These are phyloP conservation scores for Halichondria panicea DNA, from an alignment of 37 sponge, comb jelly and placozoan genomes.

Conservation along the genomic window DNA sequence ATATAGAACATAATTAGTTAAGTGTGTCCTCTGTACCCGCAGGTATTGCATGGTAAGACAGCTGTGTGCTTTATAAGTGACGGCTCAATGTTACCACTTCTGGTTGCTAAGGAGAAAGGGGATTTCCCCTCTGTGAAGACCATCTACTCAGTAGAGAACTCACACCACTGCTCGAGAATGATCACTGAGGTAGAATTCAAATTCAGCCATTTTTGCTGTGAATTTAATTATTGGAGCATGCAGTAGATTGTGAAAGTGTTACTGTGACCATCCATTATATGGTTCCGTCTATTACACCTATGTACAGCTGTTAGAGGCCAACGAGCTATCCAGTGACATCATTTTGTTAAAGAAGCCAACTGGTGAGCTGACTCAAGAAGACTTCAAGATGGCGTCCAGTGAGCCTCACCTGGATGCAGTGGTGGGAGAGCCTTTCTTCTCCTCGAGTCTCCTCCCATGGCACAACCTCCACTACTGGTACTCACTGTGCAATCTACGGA, in stretches of 20 bases:
- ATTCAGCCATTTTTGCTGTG: too few species aligned
- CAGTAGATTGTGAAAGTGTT: neutral
- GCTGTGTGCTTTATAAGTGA: slow-evolving; percentile 56
- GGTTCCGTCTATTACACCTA: neutral
- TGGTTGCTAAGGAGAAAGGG: neutral
- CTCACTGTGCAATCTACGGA: slow-evolving; percentile 17
- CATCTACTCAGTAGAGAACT: slow-evolving; percentile 23
- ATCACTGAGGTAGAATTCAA: slow-evolving; percentile 19
- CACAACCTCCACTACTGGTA: slow-evolving; percentile 85
- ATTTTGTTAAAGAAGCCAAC: slow-evolving; percentile 10
- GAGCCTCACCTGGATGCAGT: slow-evolving; percentile 53
- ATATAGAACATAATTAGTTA: too few species aligned
- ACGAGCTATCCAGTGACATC: slow-evolving; percentile 4
- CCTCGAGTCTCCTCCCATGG: slow-evolving; percentile 72
- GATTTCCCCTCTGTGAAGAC: neutral
- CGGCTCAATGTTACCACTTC: slow-evolving; percentile 44
- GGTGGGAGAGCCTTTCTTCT: slow-evolving; percentile 81
- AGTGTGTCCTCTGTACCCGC: too few species aligned
- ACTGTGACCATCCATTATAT: neutral
- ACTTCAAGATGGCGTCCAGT: slow-evolving; percentile 9
- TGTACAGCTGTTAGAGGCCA: slow-evolving; percentile 31
- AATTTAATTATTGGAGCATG: too few species aligned
- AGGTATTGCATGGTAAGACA: slow-evolving; percentile 29
- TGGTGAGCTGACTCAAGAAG: slow-evolving; percentile 14
- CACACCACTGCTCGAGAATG: slow-evolving; percentile 10